Evolutionary conservation across 53 echinoderm and acorn worm genomes (phyloP).

Genomic region (Holothuria scabra): DNA sequence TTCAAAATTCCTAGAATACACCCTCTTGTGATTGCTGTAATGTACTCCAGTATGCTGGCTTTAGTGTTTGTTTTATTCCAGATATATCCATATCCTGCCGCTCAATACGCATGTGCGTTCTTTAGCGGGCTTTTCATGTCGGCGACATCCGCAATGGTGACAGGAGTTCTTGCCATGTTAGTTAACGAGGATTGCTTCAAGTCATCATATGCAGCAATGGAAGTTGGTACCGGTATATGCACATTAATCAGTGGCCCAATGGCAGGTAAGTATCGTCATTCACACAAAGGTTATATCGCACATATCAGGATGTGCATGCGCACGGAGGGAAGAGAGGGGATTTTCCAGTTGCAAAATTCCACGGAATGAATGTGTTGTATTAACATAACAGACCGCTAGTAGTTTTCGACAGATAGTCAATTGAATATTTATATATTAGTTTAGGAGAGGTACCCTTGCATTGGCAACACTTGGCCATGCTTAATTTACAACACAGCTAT

Average conservation of each 20-base stretch:
- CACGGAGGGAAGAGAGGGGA: too few relatives aligned
- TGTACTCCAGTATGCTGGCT: not conserved
- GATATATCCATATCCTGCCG: not conserved
- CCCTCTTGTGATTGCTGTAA: not conserved
- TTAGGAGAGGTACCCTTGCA: too few relatives aligned
- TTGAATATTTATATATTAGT: too few relatives aligned
- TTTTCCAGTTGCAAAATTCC: too few relatives aligned
- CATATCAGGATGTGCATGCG: not conserved
- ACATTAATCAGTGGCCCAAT: not conserved
- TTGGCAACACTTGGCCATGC: too few relatives aligned
- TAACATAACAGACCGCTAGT: too few relatives aligned
- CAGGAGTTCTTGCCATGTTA: not conserved
- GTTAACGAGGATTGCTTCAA: not conserved
- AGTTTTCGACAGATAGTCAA: too few relatives aligned
- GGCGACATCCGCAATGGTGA: conserved; percentile 15
- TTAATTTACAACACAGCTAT: too few relatives aligned
- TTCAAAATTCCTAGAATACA: not conserved
- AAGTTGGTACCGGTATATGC: conserved; percentile 16
- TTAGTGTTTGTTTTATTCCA: not conserved
- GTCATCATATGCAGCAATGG: not conserved
- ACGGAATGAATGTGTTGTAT: too few relatives aligned
- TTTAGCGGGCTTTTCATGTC: conserved; percentile 16
- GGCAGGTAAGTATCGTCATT: not conserved
- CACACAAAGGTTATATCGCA: not conserved
- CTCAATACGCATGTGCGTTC: not conserved